These are phyloP conservation scores for Trichomalopsis sarcophagae DNA, from an alignment of 1,140 invertebrate species.

Conservation along the genomic window DNA sequence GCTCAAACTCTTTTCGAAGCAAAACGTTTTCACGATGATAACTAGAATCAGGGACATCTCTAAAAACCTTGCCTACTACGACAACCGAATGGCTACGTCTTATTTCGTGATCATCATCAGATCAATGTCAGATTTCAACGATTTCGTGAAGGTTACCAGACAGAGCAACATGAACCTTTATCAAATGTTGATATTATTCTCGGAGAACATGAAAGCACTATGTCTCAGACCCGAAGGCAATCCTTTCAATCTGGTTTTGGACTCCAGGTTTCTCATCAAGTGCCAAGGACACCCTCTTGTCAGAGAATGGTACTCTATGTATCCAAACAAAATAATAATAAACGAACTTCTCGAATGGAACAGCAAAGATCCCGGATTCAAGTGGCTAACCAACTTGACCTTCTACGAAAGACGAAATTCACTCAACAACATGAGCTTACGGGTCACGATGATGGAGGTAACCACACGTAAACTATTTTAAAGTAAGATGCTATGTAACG, in stretches of 20 bases:
- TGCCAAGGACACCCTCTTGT: background rate
- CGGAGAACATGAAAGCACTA: background rate
- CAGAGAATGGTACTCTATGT: conserved; percentile 12
- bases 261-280: background rate
- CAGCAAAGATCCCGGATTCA: background rate
- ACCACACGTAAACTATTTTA: background rate
- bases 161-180: background rate
- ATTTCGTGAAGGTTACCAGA: background rate
- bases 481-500: background rate
- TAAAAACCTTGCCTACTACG: background rate
- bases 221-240: conserved; percentile 4
- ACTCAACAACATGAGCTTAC: background rate
- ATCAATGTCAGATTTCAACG: background rate
- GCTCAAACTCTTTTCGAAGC: background rate
- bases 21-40: background rate
- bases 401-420: conserved; percentile 25
- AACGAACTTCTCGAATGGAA: background rate
- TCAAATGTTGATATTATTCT: background rate
- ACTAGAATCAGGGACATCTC: background rate
- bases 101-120: background rate
- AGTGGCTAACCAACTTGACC: background rate
- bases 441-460: background rate
- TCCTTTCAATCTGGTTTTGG: conserved; percentile 16
- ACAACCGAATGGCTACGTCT: background rate
- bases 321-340: background rate